phyloP scores from a whole-genome alignment of 1,140 invertebrate genomes.

The Dendrolimus kikuchii region DNA sequence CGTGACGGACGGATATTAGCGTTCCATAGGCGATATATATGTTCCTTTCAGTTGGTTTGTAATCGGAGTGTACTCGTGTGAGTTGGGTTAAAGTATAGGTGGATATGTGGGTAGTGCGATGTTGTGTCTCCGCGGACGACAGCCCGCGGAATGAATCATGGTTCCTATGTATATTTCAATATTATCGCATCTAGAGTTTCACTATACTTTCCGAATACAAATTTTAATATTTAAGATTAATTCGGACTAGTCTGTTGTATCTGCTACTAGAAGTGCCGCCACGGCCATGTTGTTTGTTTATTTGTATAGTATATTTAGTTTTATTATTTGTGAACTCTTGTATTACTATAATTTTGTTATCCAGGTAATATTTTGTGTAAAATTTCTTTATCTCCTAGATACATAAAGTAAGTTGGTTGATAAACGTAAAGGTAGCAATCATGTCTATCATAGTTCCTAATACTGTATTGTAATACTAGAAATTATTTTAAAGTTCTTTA shows the following conservation, averaged over 20 bases:
- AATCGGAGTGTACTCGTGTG: slow-evolving; percentile 39
- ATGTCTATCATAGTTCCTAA: slow-evolving; percentile 71
- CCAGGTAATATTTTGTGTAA: slow-evolving; percentile 40
- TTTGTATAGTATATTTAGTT: slow-evolving; percentile 45
- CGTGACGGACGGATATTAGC: slow-evolving; percentile 29
- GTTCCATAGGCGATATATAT: slow-evolving; percentile 36
- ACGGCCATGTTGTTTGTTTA: slow-evolving; percentile 63
- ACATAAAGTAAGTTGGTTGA: slow-evolving; percentile 59
- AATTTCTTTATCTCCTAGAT: slow-evolving; percentile 50
- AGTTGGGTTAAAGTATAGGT: slow-evolving; percentile 57
- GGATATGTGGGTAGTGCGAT: slow-evolving; percentile 63
- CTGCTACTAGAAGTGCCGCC: slow-evolving; percentile 58
- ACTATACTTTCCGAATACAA: slow-evolving; percentile 71
- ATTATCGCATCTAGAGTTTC: slow-evolving; percentile 72
- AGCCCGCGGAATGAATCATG: slow-evolving; percentile 68
- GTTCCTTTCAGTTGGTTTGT: slow-evolving; percentile 52
- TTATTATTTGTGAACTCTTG: slow-evolving; percentile 35
- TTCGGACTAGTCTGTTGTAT: slow-evolving; percentile 69
- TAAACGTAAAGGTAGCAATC: slow-evolving; percentile 58
- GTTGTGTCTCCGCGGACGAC: slow-evolving; percentile 61
- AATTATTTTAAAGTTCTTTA: slow-evolving; percentile 67
- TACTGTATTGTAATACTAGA: slow-evolving; percentile 65
- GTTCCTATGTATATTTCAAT: slow-evolving; percentile 73
- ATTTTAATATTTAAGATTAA: slow-evolving; percentile 71
- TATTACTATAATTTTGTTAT: slow-evolving; percentile 49